Conservation (phyloP, 2,888 invertebrate genomes). For the Tenthredo mesomela region DNA sequence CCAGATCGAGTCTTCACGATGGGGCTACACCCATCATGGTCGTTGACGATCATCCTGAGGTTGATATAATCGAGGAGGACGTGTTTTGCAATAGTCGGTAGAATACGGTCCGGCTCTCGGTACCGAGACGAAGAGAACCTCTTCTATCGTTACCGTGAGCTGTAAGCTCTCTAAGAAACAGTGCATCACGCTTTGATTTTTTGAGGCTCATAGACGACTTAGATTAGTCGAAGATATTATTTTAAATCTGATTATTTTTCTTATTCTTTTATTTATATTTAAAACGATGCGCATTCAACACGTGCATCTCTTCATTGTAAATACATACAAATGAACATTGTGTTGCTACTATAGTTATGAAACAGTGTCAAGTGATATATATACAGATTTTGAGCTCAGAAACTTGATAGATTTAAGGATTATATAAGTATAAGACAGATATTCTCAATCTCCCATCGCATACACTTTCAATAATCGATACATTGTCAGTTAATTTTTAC, state of each 20-base stretch:
- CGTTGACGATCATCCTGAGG: conserved; percentile 76
- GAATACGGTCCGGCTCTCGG: conserved; percentile 72
- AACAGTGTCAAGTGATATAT: conserved; percentile 24
- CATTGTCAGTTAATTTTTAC: neutral
- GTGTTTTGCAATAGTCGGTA: conserved; percentile 74
- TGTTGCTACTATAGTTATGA: neutral
- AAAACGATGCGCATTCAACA: neutral
- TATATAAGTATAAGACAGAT: neutral
- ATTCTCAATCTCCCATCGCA: neutral
- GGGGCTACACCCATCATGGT: conserved; percentile 81
- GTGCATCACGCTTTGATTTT: conserved; percentile 31
- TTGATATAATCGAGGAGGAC: conserved; percentile 73
- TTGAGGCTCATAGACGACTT: neutral
- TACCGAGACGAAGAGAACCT: conserved; percentile 68
- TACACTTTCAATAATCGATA: neutral
- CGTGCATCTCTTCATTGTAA: neutral
- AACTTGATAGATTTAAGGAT: neutral
- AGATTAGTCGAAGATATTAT: neutral
- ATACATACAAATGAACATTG: neutral
- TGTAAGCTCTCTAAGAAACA: conserved; percentile 34
- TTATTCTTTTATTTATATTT: neutral
- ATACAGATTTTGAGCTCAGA: neutral
- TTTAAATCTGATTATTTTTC: neutral
- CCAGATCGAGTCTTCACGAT: conserved; percentile 80
- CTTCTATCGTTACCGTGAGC: conserved; percentile 71